A percentile compares a stretch with the other conserved stretches of the same genome.
Evolutionary conservation across 2,797 vertebrate species (phyloP).

Genomic region (Pipistrellus nathusii): DNA sequence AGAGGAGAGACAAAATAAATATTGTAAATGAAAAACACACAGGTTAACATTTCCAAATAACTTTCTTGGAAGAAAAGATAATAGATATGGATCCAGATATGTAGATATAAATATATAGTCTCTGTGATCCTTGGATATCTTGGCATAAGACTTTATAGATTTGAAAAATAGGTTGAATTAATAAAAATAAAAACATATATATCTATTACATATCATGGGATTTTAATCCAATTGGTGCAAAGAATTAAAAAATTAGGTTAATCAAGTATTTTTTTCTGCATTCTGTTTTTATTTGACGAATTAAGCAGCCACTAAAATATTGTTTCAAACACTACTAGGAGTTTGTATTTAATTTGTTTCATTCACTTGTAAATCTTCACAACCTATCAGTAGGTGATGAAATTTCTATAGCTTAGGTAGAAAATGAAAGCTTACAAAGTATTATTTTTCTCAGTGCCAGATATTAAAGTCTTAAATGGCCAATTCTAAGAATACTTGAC

Average conservation of each 20-base stretch:
- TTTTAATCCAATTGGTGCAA: conserved; percentile 18
- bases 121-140: background rate
- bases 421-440: conserved; percentile 75
- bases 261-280: conserved; percentile 3
- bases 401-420: conserved; percentile 74
- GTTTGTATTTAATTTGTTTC: conserved; percentile 73
- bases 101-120: background rate
- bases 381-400: conserved; percentile 72
- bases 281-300: conserved; percentile 75
- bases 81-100: background rate
- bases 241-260: conserved; percentile 60
- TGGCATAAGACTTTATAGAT: background rate
- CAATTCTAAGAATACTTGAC: conserved; percentile 78
- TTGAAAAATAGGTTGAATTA: background rate
- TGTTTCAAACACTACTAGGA: conserved; percentile 58
- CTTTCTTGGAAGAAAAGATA: background rate
- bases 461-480: conserved; percentile 77
- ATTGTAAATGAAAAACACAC: background rate
- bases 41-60: background rate
- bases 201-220: background rate
- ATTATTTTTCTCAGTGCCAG: conserved; percentile 74
- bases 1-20: background rate
- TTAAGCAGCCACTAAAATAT: conserved; percentile 73
- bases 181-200: background rate
- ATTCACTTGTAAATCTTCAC: conserved; percentile 73